Evolutionary conservation across 37 sponge, comb jelly and placozoan species (phyloP).

Genomic region (Ianthella basta): DNA sequence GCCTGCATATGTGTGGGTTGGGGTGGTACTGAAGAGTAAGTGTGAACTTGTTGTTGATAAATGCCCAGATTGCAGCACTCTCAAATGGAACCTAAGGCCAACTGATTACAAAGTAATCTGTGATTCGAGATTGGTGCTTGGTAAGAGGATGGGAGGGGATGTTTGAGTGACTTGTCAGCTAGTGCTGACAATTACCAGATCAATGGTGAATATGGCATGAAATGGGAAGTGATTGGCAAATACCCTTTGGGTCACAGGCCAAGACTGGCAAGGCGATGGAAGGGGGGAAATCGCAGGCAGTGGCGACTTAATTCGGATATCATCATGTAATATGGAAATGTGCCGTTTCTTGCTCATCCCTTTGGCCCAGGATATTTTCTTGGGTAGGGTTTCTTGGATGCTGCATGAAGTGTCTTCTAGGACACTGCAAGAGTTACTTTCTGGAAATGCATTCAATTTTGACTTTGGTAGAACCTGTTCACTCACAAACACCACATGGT

Average conservation of each 20-base stretch:
- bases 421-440: too few species aligned
- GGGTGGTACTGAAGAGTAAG: constrained; percentile 18
- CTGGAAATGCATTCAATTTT: too few species aligned
- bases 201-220: constrained; percentile 73
- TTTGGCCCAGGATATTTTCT: too few species aligned
- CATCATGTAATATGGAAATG: too few species aligned
- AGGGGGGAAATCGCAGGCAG: too few species aligned
- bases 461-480: too few species aligned
- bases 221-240: constrained; percentile 66
- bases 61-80: constrained; percentile 38
- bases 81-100: constrained; percentile 50
- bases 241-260: constrained; percentile 16
- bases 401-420: too few species aligned
- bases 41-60: constrained; percentile 49
- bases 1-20: background rate
- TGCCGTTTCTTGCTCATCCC: too few species aligned
- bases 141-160: constrained; percentile 45
- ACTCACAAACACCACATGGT: constrained; percentile 57
- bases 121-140: background rate
- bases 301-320: too few species aligned
- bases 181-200: constrained; percentile 48
- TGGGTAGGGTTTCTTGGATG: too few species aligned
- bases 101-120: constrained; percentile 49
- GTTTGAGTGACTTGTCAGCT: constrained; percentile 65
- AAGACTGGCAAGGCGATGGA: too few species aligned